phyloP scores from a whole-genome alignment of 2,113 vertebrate species.

The Heliornis fulica region DNA sequence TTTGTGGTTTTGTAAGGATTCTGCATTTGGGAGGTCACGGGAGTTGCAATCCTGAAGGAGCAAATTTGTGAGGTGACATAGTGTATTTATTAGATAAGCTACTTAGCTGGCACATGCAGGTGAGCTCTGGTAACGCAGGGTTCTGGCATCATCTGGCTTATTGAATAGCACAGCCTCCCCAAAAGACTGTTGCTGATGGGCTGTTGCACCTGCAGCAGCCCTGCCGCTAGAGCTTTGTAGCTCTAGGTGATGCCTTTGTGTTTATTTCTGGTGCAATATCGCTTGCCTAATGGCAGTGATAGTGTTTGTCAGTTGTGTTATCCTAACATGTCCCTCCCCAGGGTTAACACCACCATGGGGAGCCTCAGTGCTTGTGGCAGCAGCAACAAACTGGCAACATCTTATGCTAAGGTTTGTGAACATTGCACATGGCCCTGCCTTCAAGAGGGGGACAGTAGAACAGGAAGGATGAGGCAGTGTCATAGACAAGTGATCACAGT shows the following conservation, averaged over 20 bases:
- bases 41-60: not conserved
- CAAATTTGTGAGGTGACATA: not conserved
- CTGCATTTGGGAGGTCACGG: not conserved
- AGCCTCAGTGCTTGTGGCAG: not conserved
- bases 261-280: not conserved
- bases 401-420: not conserved
- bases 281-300: not conserved
- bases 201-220: not conserved
- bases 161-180: not conserved
- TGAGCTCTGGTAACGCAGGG: not conserved
- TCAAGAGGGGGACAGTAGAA: not conserved
- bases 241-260: not conserved
- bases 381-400: not conserved
- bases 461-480: not conserved
- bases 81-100: conserved; percentile 1
- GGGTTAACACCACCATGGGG: not conserved
- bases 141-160: not conserved
- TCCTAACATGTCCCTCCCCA: not conserved
- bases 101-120: not conserved
- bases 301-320: not conserved
- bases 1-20: not conserved
- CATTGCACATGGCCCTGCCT: accelerated
- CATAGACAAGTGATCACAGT: not conserved
- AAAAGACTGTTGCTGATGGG: not conserved
- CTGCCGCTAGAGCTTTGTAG: not conserved